Conservation (phyloP, 2,888 invertebrate species). For the Sepiola atlantica region DNA sequence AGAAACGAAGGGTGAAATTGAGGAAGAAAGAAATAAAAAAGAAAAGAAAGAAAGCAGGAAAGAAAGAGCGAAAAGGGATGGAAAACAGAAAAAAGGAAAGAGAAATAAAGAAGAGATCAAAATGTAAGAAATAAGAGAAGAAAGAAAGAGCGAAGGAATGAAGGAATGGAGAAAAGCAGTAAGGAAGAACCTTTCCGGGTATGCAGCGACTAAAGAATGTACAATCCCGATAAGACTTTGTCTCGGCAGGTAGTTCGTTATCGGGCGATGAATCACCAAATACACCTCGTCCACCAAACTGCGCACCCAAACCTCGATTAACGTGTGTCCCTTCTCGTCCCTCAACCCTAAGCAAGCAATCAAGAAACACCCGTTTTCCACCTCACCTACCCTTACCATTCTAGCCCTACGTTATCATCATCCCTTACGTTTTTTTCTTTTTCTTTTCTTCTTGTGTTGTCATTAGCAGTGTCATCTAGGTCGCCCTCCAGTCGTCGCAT, state of each 20-base stretch:
- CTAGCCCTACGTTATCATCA: background rate
- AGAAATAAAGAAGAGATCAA: no score
- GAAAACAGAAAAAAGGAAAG: no score
- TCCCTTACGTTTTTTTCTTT: background rate
- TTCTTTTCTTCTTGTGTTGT: background rate
- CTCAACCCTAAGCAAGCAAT: background rate
- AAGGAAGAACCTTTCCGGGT: background rate
- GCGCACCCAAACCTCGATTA: background rate
- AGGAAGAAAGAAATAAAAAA: no score
- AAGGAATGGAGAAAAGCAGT: no score
- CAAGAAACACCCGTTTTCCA: background rate
- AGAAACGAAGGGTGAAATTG: no score
- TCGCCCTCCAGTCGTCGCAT: background rate
- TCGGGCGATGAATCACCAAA: background rate
- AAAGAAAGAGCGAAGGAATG: no score
- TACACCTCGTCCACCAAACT: background rate
- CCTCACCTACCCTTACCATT: background rate
- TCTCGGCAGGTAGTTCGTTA: conserved; percentile 2
- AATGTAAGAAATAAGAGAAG: no score
- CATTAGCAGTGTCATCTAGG: background rate
- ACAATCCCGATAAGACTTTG: no score
- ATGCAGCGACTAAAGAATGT: background rate
- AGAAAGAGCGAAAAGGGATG: no score
- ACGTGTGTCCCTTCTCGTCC: background rate
- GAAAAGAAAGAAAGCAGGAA: no score